Evolutionary conservation across 2,888 invertebrate species (phyloP).

Genomic region (Chymomyza procnemis): DNA sequence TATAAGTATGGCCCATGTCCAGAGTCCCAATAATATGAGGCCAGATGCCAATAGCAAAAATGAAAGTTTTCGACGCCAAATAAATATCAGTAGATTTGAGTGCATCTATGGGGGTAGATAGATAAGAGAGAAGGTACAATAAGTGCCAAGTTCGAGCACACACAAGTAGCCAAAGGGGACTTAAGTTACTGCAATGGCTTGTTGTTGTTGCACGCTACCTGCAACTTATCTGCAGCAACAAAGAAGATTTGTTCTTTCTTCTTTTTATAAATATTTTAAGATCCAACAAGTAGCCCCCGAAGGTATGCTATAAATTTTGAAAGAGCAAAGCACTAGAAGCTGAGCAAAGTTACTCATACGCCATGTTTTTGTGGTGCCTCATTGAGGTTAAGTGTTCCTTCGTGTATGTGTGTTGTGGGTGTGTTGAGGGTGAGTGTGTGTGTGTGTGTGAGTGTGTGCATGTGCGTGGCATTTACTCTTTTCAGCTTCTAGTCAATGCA

Average conservation of each 20-base stretch:
- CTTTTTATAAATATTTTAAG: constrained; percentile 63
- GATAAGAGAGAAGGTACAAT: background rate
- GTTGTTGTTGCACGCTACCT: background rate
- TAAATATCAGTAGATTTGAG: constrained; percentile 75
- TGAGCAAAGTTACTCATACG: constrained; percentile 60
- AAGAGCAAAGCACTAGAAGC: constrained; percentile 19
- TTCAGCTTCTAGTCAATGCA: background rate
- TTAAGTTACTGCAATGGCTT: background rate
- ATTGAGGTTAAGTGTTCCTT: constrained; percentile 66
- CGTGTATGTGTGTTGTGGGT: constrained; percentile 21
- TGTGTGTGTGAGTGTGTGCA: constrained; percentile 23
- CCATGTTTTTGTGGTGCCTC: constrained; percentile 44
- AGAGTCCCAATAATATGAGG: constrained; percentile 73
- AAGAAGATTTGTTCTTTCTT: constrained; percentile 2
- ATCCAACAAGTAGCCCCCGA: constrained; percentile 64
- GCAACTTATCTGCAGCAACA: constrained; percentile 1
- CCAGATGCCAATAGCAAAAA: constrained; percentile 73
- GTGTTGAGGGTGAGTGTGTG: no score
- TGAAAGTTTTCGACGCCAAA: constrained; percentile 78
- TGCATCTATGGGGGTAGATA: constrained; percentile 74
- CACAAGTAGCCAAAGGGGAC: background rate
- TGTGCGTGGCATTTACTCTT: background rate
- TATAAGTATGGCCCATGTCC: constrained; percentile 77
- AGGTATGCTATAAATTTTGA: constrained; percentile 52
- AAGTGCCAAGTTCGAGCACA: background rate